phyloP scores from a whole-genome alignment of 2,113 vertebrate genomes.

The Paralichthys olivaceus region DNA sequence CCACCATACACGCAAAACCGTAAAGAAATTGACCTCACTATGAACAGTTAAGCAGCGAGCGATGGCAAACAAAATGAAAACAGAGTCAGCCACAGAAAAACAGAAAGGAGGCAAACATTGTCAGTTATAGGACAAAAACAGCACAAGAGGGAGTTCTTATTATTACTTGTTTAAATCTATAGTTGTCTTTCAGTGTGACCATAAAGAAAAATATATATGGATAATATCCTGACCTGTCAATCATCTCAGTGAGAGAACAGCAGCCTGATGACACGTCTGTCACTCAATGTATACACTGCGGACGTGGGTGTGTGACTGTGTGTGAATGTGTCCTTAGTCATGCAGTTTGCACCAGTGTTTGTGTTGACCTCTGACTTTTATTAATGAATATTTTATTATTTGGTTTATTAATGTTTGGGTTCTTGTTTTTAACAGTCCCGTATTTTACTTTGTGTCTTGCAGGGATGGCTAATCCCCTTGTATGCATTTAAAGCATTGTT shows the following conservation, averaged over 20 bases:
- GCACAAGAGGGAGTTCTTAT: constrained; percentile 3
- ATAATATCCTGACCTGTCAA: constrained; percentile 1
- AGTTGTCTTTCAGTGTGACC: background rate
- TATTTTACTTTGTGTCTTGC: constrained; percentile 1
- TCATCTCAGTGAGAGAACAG: constrained; percentile 19
- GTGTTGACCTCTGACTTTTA: background rate
- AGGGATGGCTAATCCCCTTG: background rate
- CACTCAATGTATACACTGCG: constrained; percentile 10
- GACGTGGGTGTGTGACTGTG: background rate
- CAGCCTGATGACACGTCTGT: constrained; percentile 15
- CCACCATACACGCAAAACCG: background rate
- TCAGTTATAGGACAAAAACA: constrained; percentile 15
- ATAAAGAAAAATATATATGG: constrained; percentile 1
- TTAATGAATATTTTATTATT: background rate
- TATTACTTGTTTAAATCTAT: background rate
- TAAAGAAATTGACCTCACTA: background rate
- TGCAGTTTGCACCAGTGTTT: background rate
- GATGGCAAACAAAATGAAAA: background rate
- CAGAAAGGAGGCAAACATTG: constrained; percentile 10
- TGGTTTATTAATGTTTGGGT: background rate
- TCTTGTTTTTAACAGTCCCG: background rate
- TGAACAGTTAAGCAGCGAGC: background rate
- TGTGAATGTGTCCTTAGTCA: background rate
- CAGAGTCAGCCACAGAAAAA: constrained; percentile 2
- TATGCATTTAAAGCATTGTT: background rate